Base-by-base conservation (phyloP, 2,113 vertebrate species). In the Lanius collurio region DNA sequence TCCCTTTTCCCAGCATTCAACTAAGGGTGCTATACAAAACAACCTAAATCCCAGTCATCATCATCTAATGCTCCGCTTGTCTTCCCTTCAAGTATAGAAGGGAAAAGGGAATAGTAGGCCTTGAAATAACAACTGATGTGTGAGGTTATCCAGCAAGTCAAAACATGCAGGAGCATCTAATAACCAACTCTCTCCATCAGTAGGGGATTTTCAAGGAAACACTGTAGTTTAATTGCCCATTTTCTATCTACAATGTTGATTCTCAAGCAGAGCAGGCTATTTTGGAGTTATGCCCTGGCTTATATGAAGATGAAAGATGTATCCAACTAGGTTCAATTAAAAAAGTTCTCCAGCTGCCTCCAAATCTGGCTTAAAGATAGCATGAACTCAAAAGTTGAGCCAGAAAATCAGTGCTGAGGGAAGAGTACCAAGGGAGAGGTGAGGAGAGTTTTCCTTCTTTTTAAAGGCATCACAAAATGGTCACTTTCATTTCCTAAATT, bases 91-190 rank as follows among this genome's bases (percentile, higher is more conserved):
- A 68, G 39, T 44, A 84, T 10, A 84, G 78, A 83, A 74, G 5
- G 24, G 55, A 86, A 89, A 77, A 83, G 39, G 35, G 69, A 92
- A 87, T 10, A 93, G 62, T 3, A 88, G 62, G 37, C 69, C 46
- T 82, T 71, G 77, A 87, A 95, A 39, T 59, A 93, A 75, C 47
- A 67, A 52, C 64, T 27, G 23, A 89, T 64, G 7, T 70, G 76
- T 50, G 47, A 91, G 50, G 80, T 30, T 70, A 50, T 41, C 46
- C 35, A 15, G 59, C 73, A 91, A 94, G 89, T 87, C 77, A 91
- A 78, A 94, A 96, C 92, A 94, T 6, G 84, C 47, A 91, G 63
- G 59, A 96, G 42, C 46, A 87, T 33, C 89, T 83, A 83, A 89
- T 50, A 96, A 81, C 47, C 23, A 89, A 37, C 69, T 75, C 73